phyloP scores from a whole-genome alignment of 2,113 vertebrate genomes.

The Talpa occidentalis region DNA sequence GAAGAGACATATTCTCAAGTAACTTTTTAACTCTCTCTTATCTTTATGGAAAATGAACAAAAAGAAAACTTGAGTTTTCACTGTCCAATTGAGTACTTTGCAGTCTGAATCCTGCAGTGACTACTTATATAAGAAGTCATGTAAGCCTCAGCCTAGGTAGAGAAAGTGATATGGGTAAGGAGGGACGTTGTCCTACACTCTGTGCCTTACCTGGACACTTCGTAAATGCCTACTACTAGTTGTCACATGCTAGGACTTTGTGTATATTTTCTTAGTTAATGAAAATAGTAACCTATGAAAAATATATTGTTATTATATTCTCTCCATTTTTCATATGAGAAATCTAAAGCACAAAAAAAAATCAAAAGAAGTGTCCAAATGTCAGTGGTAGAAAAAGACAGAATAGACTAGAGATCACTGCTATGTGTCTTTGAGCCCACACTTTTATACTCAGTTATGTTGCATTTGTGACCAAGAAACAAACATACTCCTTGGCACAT shows the following conservation, averaged over 20 bases:
- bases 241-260: neutral
- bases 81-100: neutral
- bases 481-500: neutral
- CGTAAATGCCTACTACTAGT: neutral
- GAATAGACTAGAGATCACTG: neutral
- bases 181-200: neutral
- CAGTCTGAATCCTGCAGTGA: neutral
- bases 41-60: conserved; percentile 26
- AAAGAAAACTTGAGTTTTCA: conserved; percentile 35
- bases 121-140: neutral
- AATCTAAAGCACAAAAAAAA: neutral
- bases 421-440: neutral
- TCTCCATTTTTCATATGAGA: neutral
- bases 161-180: neutral
- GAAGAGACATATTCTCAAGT: conserved; percentile 41
- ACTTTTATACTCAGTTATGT: neutral
- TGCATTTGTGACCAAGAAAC: neutral
- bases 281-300: neutral
- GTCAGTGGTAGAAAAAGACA: neutral
- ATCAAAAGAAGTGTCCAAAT: neutral
- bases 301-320: neutral
- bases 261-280: conserved; percentile 13
- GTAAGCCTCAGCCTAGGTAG: neutral
- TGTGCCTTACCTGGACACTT: neutral
- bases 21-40: conserved; percentile 43